A percentile compares a stretch with the other conserved stretches of the same genome.
Evolutionary conservation across 1,140 invertebrate species (phyloP).

Genomic region (Scylla paramamosain): DNA sequence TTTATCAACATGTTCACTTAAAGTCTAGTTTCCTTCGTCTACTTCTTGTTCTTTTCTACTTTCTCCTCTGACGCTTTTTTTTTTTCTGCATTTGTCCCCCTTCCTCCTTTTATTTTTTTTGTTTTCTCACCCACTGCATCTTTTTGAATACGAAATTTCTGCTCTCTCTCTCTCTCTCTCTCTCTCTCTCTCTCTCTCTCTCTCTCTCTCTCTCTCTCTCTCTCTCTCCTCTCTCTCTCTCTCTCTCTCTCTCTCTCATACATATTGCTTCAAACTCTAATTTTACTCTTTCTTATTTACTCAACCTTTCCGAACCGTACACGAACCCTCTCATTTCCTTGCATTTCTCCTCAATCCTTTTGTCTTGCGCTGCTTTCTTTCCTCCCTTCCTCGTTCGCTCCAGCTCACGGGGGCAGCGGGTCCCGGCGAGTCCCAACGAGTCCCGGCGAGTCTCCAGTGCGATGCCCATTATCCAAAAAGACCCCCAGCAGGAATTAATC

Average conservation of each 20-base stretch:
- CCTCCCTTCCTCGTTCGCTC: neutral
- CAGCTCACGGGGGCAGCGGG: slow-evolving; percentile 15
- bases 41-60: neutral
- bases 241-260: slow-evolving; percentile 41
- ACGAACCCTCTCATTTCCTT: neutral
- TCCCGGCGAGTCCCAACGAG: no score
- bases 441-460: neutral
- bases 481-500: slow-evolving; percentile 69
- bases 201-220: slow-evolving; percentile 36
- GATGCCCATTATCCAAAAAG: slow-evolving; percentile 56
- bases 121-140: neutral
- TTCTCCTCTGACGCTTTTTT: neutral
- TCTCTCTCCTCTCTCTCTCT: slow-evolving; percentile 29
- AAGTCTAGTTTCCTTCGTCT: neutral
- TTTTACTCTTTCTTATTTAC: neutral
- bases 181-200: neutral
- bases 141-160: neutral
- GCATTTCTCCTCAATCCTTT: neutral
- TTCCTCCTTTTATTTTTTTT: neutral
- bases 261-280: no score
- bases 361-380: neutral
- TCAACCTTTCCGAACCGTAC: no score
- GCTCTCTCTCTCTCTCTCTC: neutral
- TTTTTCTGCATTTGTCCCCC: neutral
- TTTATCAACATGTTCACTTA: neutral